Conservation (phyloP, 2,888 invertebrate species). For the Leucozona laternaria region DNA sequence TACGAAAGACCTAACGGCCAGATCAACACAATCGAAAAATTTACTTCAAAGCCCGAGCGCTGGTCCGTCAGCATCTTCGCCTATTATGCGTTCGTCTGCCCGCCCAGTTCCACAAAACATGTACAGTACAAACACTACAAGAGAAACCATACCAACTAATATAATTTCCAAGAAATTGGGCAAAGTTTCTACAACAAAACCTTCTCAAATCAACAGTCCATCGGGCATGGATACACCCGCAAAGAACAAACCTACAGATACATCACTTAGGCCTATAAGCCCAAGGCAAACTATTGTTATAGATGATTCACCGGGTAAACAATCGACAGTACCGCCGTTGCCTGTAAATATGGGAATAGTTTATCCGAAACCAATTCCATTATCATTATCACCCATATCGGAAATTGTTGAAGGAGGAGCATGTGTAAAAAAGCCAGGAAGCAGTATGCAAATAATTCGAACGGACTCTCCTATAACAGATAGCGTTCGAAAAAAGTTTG, state of each 20-base stretch:
- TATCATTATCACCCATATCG: slow-evolving; percentile 34
- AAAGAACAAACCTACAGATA: slow-evolving; percentile 32
- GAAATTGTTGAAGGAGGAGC: slow-evolving; percentile 45
- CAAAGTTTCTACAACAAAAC: slow-evolving; percentile 7
- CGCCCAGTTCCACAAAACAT: slow-evolving; percentile 49
- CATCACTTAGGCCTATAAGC: slow-evolving; percentile 38
- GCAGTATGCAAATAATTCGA: slow-evolving; percentile 81
- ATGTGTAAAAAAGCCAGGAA: slow-evolving; percentile 72
- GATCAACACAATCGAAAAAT: slow-evolving; percentile 47
- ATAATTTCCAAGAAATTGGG: slow-evolving; percentile 38
- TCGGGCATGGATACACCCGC: background rate
- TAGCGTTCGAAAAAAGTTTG: slow-evolving; percentile 79
- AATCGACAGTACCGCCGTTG: slow-evolving; percentile 31
- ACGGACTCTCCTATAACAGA: slow-evolving; percentile 79
- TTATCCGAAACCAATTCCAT: slow-evolving; percentile 72
- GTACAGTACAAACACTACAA: slow-evolving; percentile 22
- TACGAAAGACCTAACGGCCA: slow-evolving; percentile 43
- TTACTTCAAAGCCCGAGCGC: slow-evolving; percentile 31
- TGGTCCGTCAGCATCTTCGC: slow-evolving; percentile 20
- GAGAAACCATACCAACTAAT: slow-evolving; percentile 46
- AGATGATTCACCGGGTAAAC: slow-evolving; percentile 35
- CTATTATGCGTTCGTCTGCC: slow-evolving; percentile 31
- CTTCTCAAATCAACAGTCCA: slow-evolving; percentile 2
- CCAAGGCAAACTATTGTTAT: slow-evolving; percentile 36
- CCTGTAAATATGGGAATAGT: slow-evolving; percentile 77